phyloP scores from a whole-genome alignment of 2,113 vertebrate species.

The Octodon degus region DNA sequence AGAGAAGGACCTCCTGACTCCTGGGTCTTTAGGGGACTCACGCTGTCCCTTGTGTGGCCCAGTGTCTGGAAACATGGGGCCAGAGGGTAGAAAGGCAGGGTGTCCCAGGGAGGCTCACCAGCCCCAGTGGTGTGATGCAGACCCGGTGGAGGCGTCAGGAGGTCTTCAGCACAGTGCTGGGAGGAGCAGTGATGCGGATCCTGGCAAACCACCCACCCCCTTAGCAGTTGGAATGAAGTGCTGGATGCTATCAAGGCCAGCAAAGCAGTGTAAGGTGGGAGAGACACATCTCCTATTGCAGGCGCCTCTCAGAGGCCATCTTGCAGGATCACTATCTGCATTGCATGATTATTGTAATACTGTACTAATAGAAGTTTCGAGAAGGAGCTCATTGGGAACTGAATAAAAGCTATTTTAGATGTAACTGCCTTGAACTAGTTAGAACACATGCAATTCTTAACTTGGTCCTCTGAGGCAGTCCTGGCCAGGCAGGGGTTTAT shows the following conservation, averaged over 20 bases:
- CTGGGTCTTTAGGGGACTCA: neutral
- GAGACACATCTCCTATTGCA: neutral
- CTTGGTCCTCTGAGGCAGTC: neutral
- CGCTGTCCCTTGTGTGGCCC: neutral
- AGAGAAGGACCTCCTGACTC: neutral
- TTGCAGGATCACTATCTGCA: neutral
- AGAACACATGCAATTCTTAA: neutral
- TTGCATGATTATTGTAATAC: neutral
- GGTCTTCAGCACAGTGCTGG: neutral
- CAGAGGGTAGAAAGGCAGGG: neutral
- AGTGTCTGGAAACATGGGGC: neutral
- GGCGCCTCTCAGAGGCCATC: neutral
- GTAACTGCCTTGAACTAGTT: neutral
- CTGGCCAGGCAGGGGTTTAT: neutral
- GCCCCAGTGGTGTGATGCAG: neutral
- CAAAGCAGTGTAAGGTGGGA: neutral
- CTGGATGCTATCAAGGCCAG: neutral
- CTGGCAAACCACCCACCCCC: neutral
- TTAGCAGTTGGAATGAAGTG: neutral
- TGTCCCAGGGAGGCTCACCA: neutral
- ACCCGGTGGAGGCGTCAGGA: neutral
- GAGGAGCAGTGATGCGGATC: neutral
- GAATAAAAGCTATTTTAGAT: neutral
- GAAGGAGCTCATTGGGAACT: neutral
- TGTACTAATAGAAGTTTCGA: neutral